A percentile compares a stretch with the other conserved stretches of the same genome.
These are phyloP conservation scores for Molanna angustata DNA, from an alignment of 2,888 invertebrate species.

Conservation along the genomic window DNA sequence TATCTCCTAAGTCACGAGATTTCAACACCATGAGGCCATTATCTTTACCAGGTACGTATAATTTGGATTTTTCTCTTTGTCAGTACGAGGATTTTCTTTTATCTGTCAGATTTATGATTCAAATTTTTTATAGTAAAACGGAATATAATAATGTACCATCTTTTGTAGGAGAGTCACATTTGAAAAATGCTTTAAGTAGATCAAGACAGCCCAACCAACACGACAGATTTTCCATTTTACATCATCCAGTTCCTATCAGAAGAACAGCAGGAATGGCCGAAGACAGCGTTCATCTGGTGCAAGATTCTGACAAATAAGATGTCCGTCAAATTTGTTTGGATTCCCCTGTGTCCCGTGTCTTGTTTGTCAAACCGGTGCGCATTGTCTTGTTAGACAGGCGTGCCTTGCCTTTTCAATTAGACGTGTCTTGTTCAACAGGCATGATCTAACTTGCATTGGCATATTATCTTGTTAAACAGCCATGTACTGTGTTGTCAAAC, in stretches of 20 bases:
- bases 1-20: conserved; percentile 28
- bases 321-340: background rate
- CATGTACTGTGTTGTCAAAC: too few relatives aligned
- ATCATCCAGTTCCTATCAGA: conserved; percentile 47
- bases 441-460: too few relatives aligned
- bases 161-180: conserved; percentile 48
- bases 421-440: too few relatives aligned
- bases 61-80: background rate
- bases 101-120: background rate
- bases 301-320: conserved; percentile 45
- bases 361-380: background rate
- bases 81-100: background rate
- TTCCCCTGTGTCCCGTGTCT: conserved; percentile 6
- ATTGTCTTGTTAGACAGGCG: too few relatives aligned
- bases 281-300: conserved; percentile 35
- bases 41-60: conserved; percentile 27
- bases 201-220: conserved; percentile 42
- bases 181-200: conserved; percentile 44
- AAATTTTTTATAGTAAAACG: background rate
- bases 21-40: conserved; percentile 26
- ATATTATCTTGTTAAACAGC: too few relatives aligned
- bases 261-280: conserved; percentile 37
- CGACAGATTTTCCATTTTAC: conserved; percentile 48
- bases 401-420: too few relatives aligned
- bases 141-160: background rate